Evolutionary conservation across 2,888 invertebrate species (phyloP), one percentile per base, ranked within the genome.

Genomic region (Drosophila ezoana): DNA sequence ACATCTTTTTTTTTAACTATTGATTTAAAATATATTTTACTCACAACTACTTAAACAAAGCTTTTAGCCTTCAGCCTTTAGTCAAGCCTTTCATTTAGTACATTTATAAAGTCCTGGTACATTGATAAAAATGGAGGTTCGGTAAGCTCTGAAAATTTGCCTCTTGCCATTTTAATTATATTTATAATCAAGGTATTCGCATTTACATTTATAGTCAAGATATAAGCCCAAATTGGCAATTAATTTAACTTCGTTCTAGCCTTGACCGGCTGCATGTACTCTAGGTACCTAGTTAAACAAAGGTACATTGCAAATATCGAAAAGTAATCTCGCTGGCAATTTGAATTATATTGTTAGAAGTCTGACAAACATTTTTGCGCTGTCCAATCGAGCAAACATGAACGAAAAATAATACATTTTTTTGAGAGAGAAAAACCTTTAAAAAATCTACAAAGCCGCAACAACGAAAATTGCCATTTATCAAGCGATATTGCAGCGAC

Each of bases 401-500:
- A 48, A 37, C 35, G 2, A 62, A 38, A 23, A 43, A 58, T n/a
- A 32, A 52, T 45, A 35, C 20, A 45, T 9, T 14, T 4, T 63
- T 13, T 16, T 5, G 9, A 9, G 10, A 40, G 11, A 32, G 44
- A 11, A 23, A 65, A 54, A 53, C 10, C 54, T 33, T 43, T 28
- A 40, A 35, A 65, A 49, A 44, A 23, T 35, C 8, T 51, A 67
- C 40, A 51, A 66, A 66, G 56, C 68, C 68, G 48, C 69, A 73
- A 56, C 68, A 61, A 37, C 57, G 38, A 58, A 69, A 58, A 75
- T 68, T 63, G 60, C 51, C 81, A 81, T 81, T 86, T 81, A 86
- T 85, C 83, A 86, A 76, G 66, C 62, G 59, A 71, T 65, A 64
- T 69, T 66, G 57, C 76, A 76, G 73, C 65, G 84, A 87, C 82